A percentile compares a stretch with the other conserved stretches of the same genome.
phyloP scores from a whole-genome alignment of 2,113 vertebrate species.

The Hiodon alosoides region DNA sequence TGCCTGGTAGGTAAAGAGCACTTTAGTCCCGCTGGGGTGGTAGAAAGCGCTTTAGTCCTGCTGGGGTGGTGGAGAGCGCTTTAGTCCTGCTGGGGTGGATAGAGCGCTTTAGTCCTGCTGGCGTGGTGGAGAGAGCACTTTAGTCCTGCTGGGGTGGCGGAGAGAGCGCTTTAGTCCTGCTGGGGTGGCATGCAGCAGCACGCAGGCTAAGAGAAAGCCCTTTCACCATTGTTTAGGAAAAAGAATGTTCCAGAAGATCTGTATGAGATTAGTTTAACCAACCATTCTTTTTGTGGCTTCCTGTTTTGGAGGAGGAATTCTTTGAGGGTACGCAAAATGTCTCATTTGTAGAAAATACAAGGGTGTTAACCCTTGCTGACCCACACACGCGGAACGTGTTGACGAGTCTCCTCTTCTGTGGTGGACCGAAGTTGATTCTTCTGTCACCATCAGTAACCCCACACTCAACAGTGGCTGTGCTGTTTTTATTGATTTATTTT shows the following conservation, averaged over 20 bases:
- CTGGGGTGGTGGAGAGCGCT: not conserved
- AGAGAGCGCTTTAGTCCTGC: not conserved
- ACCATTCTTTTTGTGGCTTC: constrained; percentile 66
- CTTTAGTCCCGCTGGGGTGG: not conserved
- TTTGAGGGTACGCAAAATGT: constrained; percentile 67
- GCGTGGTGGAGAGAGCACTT: not conserved
- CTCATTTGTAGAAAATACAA: constrained; percentile 59
- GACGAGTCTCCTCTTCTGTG: not conserved
- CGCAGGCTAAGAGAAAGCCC: constrained; percentile 43
- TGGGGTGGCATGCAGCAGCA: constrained; percentile 1
- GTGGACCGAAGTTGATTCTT: not conserved
- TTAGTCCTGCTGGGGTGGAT: not conserved
- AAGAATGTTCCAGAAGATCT: constrained; percentile 68
- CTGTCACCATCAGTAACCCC: not conserved
- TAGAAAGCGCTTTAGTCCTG: not conserved
- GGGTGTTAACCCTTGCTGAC: constrained; percentile 61
- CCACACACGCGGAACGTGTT: constrained; percentile 13
- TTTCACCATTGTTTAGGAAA: constrained; percentile 63
- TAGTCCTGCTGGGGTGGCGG: not conserved
- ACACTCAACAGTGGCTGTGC: not conserved
- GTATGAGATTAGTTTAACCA: constrained; percentile 65
- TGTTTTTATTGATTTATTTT: not conserved
- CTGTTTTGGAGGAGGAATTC: constrained; percentile 73
- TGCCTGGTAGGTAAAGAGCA: no score
- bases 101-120: no score